Evolutionary conservation across 2,113 vertebrate genomes (phyloP).

Genomic region (Pachycephala philippinensis): DNA sequence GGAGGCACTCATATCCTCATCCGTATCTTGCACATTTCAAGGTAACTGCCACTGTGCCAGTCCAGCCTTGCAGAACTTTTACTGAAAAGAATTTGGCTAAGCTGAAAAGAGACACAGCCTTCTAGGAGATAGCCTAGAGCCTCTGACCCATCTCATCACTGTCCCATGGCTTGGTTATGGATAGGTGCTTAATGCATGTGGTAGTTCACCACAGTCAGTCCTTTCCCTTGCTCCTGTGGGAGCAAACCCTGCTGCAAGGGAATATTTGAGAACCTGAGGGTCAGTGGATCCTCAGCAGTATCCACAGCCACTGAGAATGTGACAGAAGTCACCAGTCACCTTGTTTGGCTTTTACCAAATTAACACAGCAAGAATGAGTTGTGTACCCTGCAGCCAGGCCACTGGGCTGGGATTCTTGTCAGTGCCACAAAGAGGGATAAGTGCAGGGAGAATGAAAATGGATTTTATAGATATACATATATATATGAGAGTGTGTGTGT

Average conservation of each 20-base stretch:
- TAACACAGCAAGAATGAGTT: neutral
- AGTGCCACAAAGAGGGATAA: neutral
- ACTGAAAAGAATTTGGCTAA: neutral
- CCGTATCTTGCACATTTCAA: constrained; percentile 84
- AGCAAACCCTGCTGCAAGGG: neutral
- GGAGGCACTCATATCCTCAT: constrained; percentile 64
- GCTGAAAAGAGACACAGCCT: neutral
- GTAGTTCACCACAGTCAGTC: neutral
- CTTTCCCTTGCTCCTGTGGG: neutral
- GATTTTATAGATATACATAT: neutral
- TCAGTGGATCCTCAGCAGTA: neutral
- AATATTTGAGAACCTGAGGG: neutral
- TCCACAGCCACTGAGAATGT: neutral
- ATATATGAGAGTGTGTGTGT: too few relatives aligned
- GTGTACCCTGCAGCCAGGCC: neutral
- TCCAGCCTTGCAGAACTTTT: neutral
- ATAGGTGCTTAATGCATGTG: neutral
- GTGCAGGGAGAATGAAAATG: neutral
- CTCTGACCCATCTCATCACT: neutral
- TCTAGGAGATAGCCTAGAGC: neutral
- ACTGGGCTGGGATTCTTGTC: neutral
- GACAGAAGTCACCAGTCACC: neutral
- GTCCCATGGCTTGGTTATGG: neutral
- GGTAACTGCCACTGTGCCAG: constrained; percentile 59
- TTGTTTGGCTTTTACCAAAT: neutral